A percentile compares a stretch with the other conserved stretches of the same genome.
These are phyloP conservation scores for Coryphaenoides rupestris DNA, from an alignment of 2,113 vertebrate genomes.

Conservation along the genomic window DNA sequence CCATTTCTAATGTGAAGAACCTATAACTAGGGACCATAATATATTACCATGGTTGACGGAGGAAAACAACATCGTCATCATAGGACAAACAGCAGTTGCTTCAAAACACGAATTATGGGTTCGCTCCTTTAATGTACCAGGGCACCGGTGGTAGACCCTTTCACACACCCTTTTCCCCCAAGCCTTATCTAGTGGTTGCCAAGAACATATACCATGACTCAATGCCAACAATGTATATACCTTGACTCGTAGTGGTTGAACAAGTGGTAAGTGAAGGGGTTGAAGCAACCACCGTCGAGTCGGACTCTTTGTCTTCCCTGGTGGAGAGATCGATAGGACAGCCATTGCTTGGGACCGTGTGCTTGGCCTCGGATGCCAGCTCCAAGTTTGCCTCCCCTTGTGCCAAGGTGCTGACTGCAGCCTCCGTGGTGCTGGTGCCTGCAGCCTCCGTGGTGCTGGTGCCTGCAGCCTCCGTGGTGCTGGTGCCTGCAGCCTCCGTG, in stretches of 20 bases:
- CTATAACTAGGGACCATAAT: too few species aligned
- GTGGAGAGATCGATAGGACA: constrained; percentile 87
- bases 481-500: background rate
- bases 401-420: constrained; percentile 23
- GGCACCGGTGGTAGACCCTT: too few species aligned
- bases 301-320: constrained; percentile 71
- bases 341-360: constrained; percentile 34
- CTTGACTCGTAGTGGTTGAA: background rate
- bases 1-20: too few species aligned
- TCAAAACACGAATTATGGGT: too few species aligned
- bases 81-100: too few species aligned
- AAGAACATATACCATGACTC: too few species aligned
- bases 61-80: too few species aligned
- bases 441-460: background rate
- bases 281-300: constrained; percentile 25
- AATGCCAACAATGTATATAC: background rate
- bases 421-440: too few species aligned
- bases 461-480: constrained; percentile 19
- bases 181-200: too few species aligned
- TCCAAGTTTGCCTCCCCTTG: constrained; percentile 21
- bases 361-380: constrained; percentile 23
- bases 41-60: too few species aligned
- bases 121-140: too few species aligned
- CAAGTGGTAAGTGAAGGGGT: background rate
- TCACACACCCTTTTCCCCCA: too few species aligned